Evolutionary conservation across 2,113 vertebrate genomes (phyloP).

Genomic region (Dasypus novemcinctus): DNA sequence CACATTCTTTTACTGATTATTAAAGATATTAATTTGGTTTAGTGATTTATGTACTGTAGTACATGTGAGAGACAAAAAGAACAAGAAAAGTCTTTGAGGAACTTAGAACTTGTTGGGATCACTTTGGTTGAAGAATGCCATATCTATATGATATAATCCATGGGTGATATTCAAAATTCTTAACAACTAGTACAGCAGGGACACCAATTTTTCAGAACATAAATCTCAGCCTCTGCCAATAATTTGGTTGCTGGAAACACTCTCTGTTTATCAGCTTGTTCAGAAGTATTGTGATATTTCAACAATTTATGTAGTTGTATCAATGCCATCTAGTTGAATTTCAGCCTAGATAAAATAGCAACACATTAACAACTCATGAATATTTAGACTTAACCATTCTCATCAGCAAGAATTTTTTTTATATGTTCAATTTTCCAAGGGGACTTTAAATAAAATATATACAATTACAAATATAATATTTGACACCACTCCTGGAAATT

Average conservation of each 20-base stretch:
- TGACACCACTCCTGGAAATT: constrained; percentile 29
- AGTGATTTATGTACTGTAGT: background rate
- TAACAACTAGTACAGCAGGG: background rate
- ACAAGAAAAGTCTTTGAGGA: background rate
- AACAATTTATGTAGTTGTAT: background rate
- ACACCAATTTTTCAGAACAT: background rate
- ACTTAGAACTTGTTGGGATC: background rate
- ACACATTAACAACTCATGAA: background rate
- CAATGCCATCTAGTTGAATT: background rate
- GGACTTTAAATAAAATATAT: constrained; percentile 24
- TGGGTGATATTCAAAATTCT: background rate
- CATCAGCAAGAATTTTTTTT: background rate
- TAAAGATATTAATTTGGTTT: background rate
- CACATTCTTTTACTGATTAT: background rate
- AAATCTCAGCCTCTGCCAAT: background rate
- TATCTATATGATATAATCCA: background rate
- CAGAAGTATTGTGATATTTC: background rate
- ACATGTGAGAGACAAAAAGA: background rate
- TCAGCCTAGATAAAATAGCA: background rate
- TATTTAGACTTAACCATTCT: background rate
- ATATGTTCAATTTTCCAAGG: background rate
- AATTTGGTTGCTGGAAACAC: background rate
- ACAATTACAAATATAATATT: background rate
- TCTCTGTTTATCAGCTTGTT: background rate
- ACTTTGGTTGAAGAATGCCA: background rate